phyloP scores from a whole-genome alignment of 2,888 invertebrate genomes.

The Drosophila subsilvestris region DNA sequence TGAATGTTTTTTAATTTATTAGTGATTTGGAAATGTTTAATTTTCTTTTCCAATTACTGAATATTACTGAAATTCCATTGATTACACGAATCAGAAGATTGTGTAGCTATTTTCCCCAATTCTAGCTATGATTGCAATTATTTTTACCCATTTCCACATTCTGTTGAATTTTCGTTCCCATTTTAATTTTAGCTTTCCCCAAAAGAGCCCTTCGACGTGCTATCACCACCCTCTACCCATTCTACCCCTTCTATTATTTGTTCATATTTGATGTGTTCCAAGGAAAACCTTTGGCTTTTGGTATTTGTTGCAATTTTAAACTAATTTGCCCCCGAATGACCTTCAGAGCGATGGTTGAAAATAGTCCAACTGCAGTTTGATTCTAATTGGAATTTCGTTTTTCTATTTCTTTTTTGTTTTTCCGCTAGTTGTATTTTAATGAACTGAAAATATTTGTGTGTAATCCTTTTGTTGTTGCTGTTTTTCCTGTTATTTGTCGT shows the following conservation, averaged over 20 bases:
- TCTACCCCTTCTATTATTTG: too few relatives aligned
- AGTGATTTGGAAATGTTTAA: too few relatives aligned
- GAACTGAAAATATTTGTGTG: constrained; percentile 43
- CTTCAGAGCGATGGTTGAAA: constrained; percentile 2
- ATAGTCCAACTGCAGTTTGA: constrained; percentile 4
- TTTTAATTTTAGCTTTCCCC: background rate
- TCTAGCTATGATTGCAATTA: background rate
- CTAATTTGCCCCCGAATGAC: constrained; percentile 15
- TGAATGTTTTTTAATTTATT: too few relatives aligned
- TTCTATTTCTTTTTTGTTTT: constrained; percentile 16
- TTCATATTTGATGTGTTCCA: background rate
- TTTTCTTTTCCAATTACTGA: background rate
- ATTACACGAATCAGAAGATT: background rate
- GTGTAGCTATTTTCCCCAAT: background rate
- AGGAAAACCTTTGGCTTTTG: constrained; percentile 2
- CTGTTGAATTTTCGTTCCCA: background rate
- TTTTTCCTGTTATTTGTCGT: constrained; percentile 24
- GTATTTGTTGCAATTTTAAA: constrained; percentile 7
- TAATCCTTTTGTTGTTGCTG: constrained; percentile 23
- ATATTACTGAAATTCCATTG: background rate
- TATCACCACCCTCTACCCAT: too few relatives aligned
- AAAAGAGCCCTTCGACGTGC: background rate
- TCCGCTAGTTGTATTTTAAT: constrained; percentile 38
- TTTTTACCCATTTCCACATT: background rate
- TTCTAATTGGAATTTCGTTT: constrained; percentile 31